phyloP scores from a whole-genome alignment of 2,113 vertebrate genomes.

The Mesitornis unicolor region DNA sequence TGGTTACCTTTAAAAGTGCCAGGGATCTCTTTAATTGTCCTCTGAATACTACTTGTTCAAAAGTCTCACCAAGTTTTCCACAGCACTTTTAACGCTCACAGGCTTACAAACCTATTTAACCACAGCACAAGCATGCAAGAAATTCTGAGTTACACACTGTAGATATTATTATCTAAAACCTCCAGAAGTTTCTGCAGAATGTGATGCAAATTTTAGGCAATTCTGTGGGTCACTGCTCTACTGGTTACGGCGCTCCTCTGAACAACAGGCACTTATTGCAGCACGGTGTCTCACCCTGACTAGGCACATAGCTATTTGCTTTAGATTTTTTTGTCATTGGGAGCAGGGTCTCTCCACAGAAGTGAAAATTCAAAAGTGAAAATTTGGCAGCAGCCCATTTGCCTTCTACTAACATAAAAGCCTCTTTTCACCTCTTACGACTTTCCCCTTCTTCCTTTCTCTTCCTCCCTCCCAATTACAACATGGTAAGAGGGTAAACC shows the following conservation, averaged over 20 bases:
- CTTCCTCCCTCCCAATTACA: background rate
- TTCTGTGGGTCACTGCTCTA: background rate
- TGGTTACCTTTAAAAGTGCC: background rate
- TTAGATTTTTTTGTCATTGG: background rate
- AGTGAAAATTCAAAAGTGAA: background rate
- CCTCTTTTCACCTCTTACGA: background rate
- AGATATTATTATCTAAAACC: background rate
- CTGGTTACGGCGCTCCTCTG: background rate
- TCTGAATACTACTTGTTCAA: background rate
- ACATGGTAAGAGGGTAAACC: background rate
- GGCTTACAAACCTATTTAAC: background rate
- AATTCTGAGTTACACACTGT: background rate
- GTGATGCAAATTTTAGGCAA: background rate
- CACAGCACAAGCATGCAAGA: background rate
- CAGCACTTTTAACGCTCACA: background rate
- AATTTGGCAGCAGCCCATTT: background rate
- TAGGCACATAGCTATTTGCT: background rate
- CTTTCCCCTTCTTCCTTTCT: background rate
- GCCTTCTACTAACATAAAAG: background rate
- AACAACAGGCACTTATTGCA: background rate
- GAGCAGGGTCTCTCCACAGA: background rate
- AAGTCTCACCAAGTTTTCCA: background rate
- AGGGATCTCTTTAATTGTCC: background rate
- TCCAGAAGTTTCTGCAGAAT: background rate
- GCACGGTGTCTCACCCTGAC: background rate